These are phyloP conservation scores for Netelia virgata DNA, from an alignment of 2,888 invertebrate genomes.

Conservation along the genomic window DNA sequence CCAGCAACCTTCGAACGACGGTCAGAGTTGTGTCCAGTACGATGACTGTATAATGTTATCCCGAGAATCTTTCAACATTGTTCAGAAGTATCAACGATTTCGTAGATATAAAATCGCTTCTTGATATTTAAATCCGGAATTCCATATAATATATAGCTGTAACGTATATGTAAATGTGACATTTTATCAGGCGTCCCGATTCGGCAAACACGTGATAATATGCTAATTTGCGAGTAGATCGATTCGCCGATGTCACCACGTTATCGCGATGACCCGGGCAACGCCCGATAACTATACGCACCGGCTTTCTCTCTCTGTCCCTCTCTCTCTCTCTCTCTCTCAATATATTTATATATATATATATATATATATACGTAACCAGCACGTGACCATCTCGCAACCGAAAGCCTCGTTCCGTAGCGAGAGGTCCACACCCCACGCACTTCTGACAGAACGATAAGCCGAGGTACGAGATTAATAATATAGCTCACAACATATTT, in stretches of 20 bases:
- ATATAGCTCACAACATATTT: not conserved
- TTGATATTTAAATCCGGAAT: not conserved
- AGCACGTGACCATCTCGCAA: not conserved
- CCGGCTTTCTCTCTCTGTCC: not conserved
- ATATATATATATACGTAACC: constrained; percentile 26
- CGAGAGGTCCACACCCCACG: constrained; percentile 22
- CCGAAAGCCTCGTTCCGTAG: not conserved
- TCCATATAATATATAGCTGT: constrained; percentile 1
- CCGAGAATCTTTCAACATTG: too few species aligned
- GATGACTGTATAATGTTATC: too few species aligned
- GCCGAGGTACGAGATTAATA: constrained; percentile 4
- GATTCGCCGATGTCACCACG: constrained; percentile 73
- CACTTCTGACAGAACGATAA: constrained; percentile 12
- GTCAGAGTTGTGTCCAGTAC: too few species aligned
- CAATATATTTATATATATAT: constrained; percentile 12
- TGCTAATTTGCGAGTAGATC: constrained; percentile 77
- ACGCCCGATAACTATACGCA: constrained; percentile 70
- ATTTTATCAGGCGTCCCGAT: constrained; percentile 72
- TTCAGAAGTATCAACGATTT: too few species aligned
- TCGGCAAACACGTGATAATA: constrained; percentile 75
- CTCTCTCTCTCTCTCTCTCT: not conserved
- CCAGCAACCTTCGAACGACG: too few species aligned
- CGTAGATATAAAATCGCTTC: too few species aligned
- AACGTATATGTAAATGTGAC: constrained; percentile 66
- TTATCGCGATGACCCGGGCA: constrained; percentile 75